These are phyloP conservation scores for Triplophysa siluroides DNA, from an alignment of 2,113 vertebrate genomes.

Conservation along the genomic window DNA sequence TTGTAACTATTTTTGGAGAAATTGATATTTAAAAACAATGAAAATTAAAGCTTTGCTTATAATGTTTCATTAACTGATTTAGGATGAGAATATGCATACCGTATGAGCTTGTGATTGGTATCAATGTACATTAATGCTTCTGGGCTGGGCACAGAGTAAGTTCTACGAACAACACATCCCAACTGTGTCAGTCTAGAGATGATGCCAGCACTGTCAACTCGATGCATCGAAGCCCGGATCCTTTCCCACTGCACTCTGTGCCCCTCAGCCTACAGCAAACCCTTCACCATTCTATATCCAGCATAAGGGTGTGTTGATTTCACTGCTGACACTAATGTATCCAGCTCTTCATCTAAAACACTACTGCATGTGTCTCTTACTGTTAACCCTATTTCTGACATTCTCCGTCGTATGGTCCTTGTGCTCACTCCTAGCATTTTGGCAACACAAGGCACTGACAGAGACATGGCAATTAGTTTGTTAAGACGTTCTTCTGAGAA, in stretches of 20 bases:
- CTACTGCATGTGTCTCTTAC: not conserved
- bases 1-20: not conserved
- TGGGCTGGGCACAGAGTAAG: not conserved
- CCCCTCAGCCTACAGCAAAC: not conserved
- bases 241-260: not conserved
- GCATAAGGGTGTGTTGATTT: constrained; percentile 7
- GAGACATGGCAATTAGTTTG: not conserved
- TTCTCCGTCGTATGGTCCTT: not conserved
- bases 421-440: constrained; percentile 1
- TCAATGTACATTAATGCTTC: not conserved
- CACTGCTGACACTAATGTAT: not conserved
- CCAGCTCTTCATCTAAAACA: not conserved
- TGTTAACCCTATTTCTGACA: not conserved
- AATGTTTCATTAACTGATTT: not conserved
- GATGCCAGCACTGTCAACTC: not conserved
- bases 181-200: not conserved
- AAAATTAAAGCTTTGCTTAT: not conserved
- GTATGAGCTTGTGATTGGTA: not conserved
- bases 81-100: not conserved
- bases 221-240: not conserved
- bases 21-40: not conserved
- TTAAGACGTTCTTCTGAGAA: not conserved
- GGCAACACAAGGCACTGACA: not conserved
- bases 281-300: constrained; percentile 7
- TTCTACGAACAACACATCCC: not conserved